A percentile compares a stretch with the other conserved stretches of the same genome.
Conservation (phyloP, 2,888 invertebrate genomes). For the Caenorhabditis zanzibari region DNA sequence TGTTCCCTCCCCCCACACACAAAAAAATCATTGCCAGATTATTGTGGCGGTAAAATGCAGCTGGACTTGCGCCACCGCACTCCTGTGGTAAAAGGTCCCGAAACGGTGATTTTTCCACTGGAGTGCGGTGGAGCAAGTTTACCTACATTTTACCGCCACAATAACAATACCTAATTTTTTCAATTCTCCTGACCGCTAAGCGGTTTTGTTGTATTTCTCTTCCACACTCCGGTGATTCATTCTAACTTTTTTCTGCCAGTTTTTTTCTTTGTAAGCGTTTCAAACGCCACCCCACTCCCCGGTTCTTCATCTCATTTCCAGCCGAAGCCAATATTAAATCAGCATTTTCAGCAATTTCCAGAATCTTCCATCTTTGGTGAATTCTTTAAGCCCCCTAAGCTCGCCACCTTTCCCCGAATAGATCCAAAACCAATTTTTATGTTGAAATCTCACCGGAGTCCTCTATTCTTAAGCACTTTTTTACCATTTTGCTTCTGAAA, state of each 20-base stretch:
- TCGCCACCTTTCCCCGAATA: constrained; percentile 9
- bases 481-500: constrained; percentile 6
- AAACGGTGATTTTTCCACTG: too few relatives aligned
- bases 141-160: too few relatives aligned
- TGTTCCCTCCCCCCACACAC: constrained; percentile 3
- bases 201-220: constrained; percentile 6
- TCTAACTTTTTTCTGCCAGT: neutral
- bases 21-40: constrained; percentile 36
- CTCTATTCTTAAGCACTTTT: neutral
- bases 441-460: constrained; percentile 38
- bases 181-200: constrained; percentile 32
- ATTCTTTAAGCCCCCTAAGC: constrained; percentile 12
- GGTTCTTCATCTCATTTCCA: constrained; percentile 27
- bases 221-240: constrained; percentile 23
- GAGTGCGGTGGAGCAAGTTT: too few relatives aligned
- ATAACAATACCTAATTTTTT: too few relatives aligned
- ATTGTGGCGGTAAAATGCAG: too few relatives aligned
- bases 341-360: constrained; percentile 45
- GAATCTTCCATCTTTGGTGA: constrained; percentile 47
- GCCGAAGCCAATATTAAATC: neutral
- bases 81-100: too few relatives aligned
- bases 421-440: constrained; percentile 14
- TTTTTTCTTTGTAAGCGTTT: constrained; percentile 29
- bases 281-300: constrained; percentile 39
- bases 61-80: too few relatives aligned